phyloP scores from a whole-genome alignment of 2,888 invertebrate genomes.

The Falcaria lacertinaria region DNA sequence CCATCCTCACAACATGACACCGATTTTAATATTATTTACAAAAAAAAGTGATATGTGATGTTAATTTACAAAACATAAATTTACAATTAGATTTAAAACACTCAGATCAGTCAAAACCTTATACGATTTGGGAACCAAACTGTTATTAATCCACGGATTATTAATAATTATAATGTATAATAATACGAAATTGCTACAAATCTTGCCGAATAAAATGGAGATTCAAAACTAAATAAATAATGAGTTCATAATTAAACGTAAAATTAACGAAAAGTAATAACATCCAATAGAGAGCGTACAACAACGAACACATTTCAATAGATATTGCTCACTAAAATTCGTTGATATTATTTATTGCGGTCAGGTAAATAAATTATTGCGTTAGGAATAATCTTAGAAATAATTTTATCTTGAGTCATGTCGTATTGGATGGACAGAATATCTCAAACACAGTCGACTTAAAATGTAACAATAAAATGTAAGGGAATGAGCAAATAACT shows the following conservation, averaged over 20 bases:
- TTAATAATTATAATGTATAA: no score
- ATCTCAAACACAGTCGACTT: conserved; percentile 21
- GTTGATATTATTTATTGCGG: conserved; percentile 41
- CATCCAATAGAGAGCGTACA: conserved; percentile 37
- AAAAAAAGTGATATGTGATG: conserved; percentile 69
- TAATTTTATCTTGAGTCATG: conserved; percentile 49
- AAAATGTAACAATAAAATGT: conserved; percentile 28
- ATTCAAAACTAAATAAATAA: conserved; percentile 13
- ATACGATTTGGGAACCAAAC: neutral
- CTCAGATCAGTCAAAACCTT: conserved; percentile 10
- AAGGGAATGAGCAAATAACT: conserved; percentile 46
- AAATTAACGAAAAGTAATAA: conserved; percentile 9
- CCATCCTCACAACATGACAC: conserved; percentile 74
- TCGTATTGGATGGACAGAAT: conserved; percentile 62
- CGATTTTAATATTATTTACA: conserved; percentile 40
- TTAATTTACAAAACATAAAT: conserved; percentile 42
- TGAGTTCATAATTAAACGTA: neutral
- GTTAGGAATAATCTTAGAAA: conserved; percentile 42
- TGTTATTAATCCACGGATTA: no score
- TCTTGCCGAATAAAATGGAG: conserved; percentile 15
- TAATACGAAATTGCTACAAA: neutral
- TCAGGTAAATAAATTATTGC: conserved; percentile 27
- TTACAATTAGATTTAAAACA: conserved; percentile 24
- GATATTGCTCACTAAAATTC: conserved; percentile 71
- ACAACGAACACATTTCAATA: conserved; percentile 20